Evolutionary conservation across 2,797 vertebrate species (phyloP).

Genomic region (Silurus lanzhouensis): DNA sequence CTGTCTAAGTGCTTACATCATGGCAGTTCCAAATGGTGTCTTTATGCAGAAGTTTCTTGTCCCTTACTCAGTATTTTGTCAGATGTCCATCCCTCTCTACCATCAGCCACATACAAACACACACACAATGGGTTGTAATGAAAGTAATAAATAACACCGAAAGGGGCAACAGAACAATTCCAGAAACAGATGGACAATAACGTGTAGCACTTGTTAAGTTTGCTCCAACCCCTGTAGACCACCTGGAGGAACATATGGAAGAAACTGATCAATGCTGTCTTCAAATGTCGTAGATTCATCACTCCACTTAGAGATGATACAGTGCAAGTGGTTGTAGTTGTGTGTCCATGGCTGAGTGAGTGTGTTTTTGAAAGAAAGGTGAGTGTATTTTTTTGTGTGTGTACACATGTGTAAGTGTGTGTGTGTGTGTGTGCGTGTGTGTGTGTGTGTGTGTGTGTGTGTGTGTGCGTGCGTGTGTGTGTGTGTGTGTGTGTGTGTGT

Average conservation of each 20-base stretch:
- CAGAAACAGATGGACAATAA: slow-evolving; percentile 45
- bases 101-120: neutral
- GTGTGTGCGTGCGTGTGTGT: slow-evolving; percentile 51
- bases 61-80: neutral
- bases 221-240: slow-evolving; percentile 36
- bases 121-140: slow-evolving; percentile 12
- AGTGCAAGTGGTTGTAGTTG: slow-evolving; percentile 41
- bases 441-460: slow-evolving; percentile 26
- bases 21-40: slow-evolving; percentile 1
- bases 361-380: slow-evolving; percentile 36
- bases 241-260: slow-evolving; percentile 28
- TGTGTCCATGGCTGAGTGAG: slow-evolving; percentile 38
- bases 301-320: slow-evolving; percentile 71
- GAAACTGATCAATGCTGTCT: slow-evolving; percentile 55
- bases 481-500: slow-evolving; percentile 54
- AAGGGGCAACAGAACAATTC: slow-evolving; percentile 26
- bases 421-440: no score
- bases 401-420: neutral
- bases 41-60: slow-evolving; percentile 6
- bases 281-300: slow-evolving; percentile 75
- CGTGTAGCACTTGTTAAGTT: slow-evolving; percentile 43
- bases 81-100: neutral
- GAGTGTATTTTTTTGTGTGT: slow-evolving; percentile 1
- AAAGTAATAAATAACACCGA: slow-evolving; percentile 42
- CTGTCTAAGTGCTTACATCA: neutral